phyloP scores from a whole-genome alignment of 64 coral and sea anemone species.

The Acropora tenuis region DNA sequence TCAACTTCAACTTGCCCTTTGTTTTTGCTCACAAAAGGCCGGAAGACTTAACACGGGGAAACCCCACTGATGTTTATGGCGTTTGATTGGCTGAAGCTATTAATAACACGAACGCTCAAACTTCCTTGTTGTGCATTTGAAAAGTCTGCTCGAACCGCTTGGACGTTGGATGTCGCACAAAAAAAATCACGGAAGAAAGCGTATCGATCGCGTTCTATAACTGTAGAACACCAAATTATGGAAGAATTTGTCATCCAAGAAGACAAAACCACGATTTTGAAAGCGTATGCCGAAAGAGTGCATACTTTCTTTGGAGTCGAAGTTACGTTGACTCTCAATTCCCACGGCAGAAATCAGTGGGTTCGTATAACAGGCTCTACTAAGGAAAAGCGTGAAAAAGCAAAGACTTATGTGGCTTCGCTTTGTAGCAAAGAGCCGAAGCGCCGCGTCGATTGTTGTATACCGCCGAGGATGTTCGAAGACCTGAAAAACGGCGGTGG shows the following conservation, averaged over 20 bases:
- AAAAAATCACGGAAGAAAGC: background rate
- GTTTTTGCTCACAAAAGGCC: background rate
- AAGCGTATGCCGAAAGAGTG: constrained; percentile 10
- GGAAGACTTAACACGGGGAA: constrained; percentile 41
- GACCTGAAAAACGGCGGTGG: background rate
- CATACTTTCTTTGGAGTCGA: constrained; percentile 6
- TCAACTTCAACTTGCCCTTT: background rate
- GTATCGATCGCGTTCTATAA: background rate
- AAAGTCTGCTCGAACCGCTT: background rate
- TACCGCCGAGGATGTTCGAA: background rate
- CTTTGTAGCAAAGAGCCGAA: background rate
- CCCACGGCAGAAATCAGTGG: constrained; percentile 4
- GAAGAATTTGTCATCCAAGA: constrained; percentile 14
- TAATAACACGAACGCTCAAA: background rate
- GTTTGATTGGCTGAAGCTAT: background rate
- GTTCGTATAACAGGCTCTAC: background rate
- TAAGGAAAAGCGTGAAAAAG: background rate
- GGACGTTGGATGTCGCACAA: background rate
- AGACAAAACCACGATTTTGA: constrained; percentile 7
- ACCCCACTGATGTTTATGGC: background rate
- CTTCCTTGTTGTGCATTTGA: background rate
- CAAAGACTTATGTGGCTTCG: constrained; percentile 24
- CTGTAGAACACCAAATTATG: background rate
- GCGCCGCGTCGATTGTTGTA: background rate
- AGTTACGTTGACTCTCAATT: background rate